A percentile compares a stretch with the other conserved stretches of the same genome.
Evolutionary conservation across 2,797 vertebrate species (phyloP).

Genomic region (Eulemur albifrons): DNA sequence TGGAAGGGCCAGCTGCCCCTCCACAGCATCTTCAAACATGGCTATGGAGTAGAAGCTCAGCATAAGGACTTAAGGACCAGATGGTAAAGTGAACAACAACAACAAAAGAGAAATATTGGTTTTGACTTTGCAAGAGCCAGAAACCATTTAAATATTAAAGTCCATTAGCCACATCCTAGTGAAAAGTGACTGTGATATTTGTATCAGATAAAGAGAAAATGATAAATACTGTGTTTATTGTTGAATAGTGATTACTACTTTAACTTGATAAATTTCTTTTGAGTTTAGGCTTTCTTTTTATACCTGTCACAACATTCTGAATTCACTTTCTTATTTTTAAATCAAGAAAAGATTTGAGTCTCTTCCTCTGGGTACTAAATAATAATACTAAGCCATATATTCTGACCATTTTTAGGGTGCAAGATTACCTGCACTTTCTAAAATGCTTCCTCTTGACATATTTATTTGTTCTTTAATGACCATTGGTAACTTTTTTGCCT

Average conservation of each 20-base stretch:
- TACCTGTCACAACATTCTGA: not conserved
- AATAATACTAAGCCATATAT: not conserved
- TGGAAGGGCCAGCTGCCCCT: slow-evolving; percentile 54
- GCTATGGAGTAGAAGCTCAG: not conserved
- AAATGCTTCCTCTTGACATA: not conserved
- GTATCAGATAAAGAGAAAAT: not conserved
- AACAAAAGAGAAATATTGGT: slow-evolving; percentile 18
- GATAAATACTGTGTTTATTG: not conserved
- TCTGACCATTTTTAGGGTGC: not conserved
- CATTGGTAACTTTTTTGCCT: not conserved
- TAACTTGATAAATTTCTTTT: not conserved
- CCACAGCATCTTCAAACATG: slow-evolving; percentile 11
- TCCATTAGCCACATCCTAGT: not conserved
- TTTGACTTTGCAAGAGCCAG: slow-evolving; percentile 57
- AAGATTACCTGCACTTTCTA: not conserved
- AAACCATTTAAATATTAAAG: slow-evolving; percentile 41
- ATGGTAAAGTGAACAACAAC: slow-evolving; percentile 10
- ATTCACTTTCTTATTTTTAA: not conserved
- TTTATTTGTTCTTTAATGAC: not conserved
- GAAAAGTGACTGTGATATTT: not conserved
- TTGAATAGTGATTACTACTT: not conserved
- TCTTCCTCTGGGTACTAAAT: not conserved
- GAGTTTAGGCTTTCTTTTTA: not conserved
- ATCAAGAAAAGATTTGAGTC: not conserved
- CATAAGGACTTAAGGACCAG: slow-evolving; percentile 43